These are phyloP conservation scores for Eupithecia subfuscata DNA, from an alignment of 2,888 invertebrate genomes.

Conservation along the genomic window DNA sequence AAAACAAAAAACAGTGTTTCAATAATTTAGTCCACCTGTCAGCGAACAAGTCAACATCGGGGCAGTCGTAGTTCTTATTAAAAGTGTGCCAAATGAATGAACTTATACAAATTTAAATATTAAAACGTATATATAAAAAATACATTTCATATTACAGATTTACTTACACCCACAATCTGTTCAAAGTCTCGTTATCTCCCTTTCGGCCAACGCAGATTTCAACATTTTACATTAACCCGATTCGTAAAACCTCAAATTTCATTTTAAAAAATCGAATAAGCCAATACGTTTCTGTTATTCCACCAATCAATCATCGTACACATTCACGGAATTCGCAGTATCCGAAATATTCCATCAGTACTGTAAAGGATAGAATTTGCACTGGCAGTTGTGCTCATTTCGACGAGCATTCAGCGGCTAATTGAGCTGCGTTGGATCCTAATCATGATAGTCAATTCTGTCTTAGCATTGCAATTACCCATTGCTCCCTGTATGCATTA, in stretches of 20 bases:
- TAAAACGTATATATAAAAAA: too few relatives aligned
- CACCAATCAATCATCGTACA: slow-evolving; percentile 4
- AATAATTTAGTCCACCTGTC: too few relatives aligned
- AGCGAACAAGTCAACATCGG: too few relatives aligned
- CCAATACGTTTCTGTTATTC: slow-evolving; percentile 3
- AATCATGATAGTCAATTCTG: not conserved
- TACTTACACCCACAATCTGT: not conserved
- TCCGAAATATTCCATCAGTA: not conserved
- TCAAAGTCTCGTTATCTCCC: not conserved
- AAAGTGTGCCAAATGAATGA: not conserved
- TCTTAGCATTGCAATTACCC: not conserved
- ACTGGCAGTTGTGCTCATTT: not conserved
- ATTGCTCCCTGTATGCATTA: not conserved
- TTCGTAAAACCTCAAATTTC: not conserved
- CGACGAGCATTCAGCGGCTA: not conserved
- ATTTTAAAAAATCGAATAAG: not conserved
- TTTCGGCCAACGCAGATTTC: not conserved
- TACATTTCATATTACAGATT: not conserved
- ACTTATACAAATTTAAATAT: too few relatives aligned
- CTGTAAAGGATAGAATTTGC: not conserved
- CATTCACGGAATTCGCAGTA: not conserved
- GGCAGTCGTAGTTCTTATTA: too few relatives aligned
- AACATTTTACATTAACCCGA: not conserved
- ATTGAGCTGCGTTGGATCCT: not conserved
- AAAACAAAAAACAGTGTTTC: too few relatives aligned